Evolutionary conservation across 1,140 invertebrate species (phyloP), one percentile per base, ranked within the genome.

Genomic region (Carcinoscorpius rotundicauda): DNA sequence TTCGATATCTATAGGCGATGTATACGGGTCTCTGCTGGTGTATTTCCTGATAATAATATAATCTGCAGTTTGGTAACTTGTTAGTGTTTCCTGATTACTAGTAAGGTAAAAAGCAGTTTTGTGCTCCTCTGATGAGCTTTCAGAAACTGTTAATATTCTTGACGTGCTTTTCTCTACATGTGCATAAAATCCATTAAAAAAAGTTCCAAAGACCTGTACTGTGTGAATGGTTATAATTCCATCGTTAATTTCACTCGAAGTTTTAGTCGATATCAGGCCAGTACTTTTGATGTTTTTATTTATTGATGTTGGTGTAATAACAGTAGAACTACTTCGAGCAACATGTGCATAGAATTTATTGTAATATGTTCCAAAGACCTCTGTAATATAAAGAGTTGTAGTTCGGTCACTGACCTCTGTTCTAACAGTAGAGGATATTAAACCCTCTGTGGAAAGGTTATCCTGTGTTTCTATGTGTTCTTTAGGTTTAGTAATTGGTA

Each of bases 341-440:
- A 87, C 81, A 78, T 89, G 85, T 49, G 87, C 86, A 74, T 89
- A 90, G 48, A 87, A 76, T 8, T 87, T 88, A 74, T 91, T 85
- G 68, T 90, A 87, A 64, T 87, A 87, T 5, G 88, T 91, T 55
- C 88, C 88, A 72, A 84, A 84, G 57, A 90, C 80, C 68, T 89
- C 84, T 3, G 87, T 89, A 4, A 83, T 80, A 53, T 84, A 82
- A 58, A 85, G 74, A 3, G 84, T 86, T 3, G 83, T 86, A 4
- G 80, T 83, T 48, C 83, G 82, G 72, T 86, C 81, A 60, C 83
- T 82, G 57, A 88, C 76, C 69, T 82, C 74, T 65, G 85, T 85
- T 4, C 67, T 67, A 61, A 51, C 62, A 5, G 65, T 66, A 5
- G 68, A 49, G 10, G 70, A 65, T 51, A 66, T 59, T 52, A 71